Percentiles rank a stretch among this genome's conserved stretches.
These are phyloP conservation scores for Coronaproctus castanopsis DNA, from an alignment of 2,888 invertebrate genomes.

Conservation along the genomic window DNA sequence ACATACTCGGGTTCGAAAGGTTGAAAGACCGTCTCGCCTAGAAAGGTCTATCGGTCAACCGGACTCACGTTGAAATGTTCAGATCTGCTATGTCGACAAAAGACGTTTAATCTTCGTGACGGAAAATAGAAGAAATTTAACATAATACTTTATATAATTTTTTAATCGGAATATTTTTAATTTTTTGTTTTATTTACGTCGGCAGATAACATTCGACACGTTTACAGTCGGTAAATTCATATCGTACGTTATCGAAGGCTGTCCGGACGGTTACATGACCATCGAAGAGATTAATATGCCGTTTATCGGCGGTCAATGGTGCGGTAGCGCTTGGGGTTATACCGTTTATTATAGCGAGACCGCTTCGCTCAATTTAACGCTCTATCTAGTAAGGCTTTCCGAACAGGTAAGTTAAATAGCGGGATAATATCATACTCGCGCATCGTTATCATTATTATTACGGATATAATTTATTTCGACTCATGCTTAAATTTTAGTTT, in stretches of 20 bases:
- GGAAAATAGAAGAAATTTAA: too few species aligned
- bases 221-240: conserved; percentile 63
- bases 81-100: too few species aligned
- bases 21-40: too few species aligned
- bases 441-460: too few species aligned
- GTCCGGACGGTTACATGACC: conserved; percentile 63
- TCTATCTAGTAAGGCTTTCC: conserved; percentile 45
- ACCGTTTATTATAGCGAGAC: conserved; percentile 70
- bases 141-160: background rate
- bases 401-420: conserved; percentile 45
- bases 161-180: conserved; percentile 22
- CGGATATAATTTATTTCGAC: too few species aligned
- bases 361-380: conserved; percentile 52
- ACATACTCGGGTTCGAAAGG: too few species aligned
- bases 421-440: too few species aligned
- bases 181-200: too few species aligned
- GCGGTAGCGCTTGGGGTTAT: conserved; percentile 64
- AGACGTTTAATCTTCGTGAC: too few species aligned
- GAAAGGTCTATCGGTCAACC: too few species aligned
- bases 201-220: conserved; percentile 65
- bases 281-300: conserved; percentile 51
- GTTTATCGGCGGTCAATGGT: conserved; percentile 57
- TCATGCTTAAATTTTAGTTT: too few species aligned
- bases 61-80: too few species aligned
- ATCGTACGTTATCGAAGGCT: conserved; percentile 54